Conservation (phyloP, 2,113 vertebrate species). For the Pomatostomus ruficeps region DNA sequence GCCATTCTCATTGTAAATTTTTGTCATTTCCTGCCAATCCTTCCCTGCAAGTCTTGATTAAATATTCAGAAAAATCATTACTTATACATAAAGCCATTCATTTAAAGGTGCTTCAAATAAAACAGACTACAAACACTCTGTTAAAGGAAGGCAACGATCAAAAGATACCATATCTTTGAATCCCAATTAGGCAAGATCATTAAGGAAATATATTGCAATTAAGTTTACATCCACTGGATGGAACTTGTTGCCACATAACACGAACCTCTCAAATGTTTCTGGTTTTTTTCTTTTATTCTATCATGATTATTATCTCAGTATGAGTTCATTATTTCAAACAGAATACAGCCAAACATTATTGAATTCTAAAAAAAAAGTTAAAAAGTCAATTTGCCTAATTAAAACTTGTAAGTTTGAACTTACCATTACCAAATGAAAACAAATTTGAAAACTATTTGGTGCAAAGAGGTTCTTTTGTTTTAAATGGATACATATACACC, state of each 20-base stretch:
- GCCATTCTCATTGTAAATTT: background rate
- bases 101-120: conserved; percentile 33
- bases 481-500: background rate
- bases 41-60: conserved; percentile 15
- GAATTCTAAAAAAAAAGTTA: conserved; percentile 25
- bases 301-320: conserved; percentile 56
- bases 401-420: conserved; percentile 55
- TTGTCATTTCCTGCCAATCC: background rate
- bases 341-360: conserved; percentile 39
- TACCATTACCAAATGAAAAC: conserved; percentile 44
- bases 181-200: conserved; percentile 58
- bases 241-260: conserved; percentile 62
- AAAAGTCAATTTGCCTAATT: conserved; percentile 50
- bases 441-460: conserved; percentile 17
- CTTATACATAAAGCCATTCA: conserved; percentile 28
- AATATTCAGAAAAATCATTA: conserved; percentile 50
- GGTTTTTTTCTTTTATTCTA: background rate
- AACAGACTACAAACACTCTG: conserved; percentile 28
- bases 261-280: conserved; percentile 12
- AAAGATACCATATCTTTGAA: conserved; percentile 26
- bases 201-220: conserved; percentile 68
- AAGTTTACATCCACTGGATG: conserved; percentile 56
- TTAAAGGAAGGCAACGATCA: background rate
- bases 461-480: background rate
- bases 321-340: conserved; percentile 56